Conservation (phyloP, 2,888 invertebrate species). For the Rutpela maculata region DNA sequence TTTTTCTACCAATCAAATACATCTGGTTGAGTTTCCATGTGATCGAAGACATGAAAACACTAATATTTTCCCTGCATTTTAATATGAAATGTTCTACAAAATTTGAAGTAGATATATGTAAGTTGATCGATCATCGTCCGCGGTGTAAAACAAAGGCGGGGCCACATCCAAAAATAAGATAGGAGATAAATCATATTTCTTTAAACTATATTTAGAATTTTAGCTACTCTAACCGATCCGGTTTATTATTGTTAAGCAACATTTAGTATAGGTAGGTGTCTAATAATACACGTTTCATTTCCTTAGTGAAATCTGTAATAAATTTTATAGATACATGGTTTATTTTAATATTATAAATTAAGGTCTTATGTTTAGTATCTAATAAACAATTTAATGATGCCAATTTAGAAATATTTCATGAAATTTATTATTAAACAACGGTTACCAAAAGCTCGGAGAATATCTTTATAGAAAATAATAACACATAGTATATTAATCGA, state of each 20-base stretch:
- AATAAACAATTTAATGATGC: constrained; percentile 25
- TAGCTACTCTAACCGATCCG: neutral
- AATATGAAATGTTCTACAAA: neutral
- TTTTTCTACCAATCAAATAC: too few species aligned
- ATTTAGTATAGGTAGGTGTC: constrained; percentile 32
- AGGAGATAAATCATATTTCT: constrained; percentile 25
- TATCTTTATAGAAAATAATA: neutral
- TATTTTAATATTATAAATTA: constrained; percentile 27
- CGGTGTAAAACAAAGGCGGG: constrained; percentile 16
- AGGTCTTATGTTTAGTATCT: constrained; percentile 24
- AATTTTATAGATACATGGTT: constrained; percentile 25
- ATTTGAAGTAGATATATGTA: constrained; percentile 2
- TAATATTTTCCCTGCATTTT: too few species aligned
- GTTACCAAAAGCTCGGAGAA: neutral
- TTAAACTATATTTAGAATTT: constrained; percentile 25
- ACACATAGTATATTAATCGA: constrained; percentile 1
- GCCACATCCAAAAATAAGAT: constrained; percentile 11
- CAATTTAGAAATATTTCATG: constrained; percentile 8
- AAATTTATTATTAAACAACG: constrained; percentile 19
- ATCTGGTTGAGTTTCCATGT: too few species aligned
- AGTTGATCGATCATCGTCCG: constrained; percentile 20
- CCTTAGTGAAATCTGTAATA: constrained; percentile 25
- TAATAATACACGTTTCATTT: constrained; percentile 33
- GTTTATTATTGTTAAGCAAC: constrained; percentile 33
- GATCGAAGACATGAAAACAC: too few species aligned